A percentile compares a stretch with the other conserved stretches of the same genome.
phyloP scores from a whole-genome alignment of 2,888 invertebrate genomes.

The Candidula unifasciata region DNA sequence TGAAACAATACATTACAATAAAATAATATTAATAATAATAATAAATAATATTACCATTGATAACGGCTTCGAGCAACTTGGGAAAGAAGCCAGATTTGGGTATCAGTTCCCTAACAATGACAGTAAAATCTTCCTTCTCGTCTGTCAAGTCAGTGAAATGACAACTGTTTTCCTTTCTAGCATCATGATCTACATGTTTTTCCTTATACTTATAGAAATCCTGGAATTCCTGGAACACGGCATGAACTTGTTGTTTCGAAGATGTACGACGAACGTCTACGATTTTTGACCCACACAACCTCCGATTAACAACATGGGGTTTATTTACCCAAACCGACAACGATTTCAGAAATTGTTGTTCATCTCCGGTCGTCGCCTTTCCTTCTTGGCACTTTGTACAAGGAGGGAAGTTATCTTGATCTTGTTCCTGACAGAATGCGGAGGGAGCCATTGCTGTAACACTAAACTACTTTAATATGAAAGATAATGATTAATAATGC shows the following conservation, averaged over 20 bases:
- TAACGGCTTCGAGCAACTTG: constrained; percentile 61
- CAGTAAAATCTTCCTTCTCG: constrained; percentile 29
- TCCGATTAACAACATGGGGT: constrained; percentile 70
- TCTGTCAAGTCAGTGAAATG: constrained; percentile 29
- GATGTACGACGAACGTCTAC: background rate
- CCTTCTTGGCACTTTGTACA: constrained; percentile 35
- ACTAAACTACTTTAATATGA: no score
- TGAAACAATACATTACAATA: no score
- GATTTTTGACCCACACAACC: constrained; percentile 66
- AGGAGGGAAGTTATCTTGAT: no score
- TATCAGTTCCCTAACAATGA: constrained; percentile 62
- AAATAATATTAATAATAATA: no score
- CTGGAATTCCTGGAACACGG: background rate
- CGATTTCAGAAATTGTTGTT: constrained; percentile 60
- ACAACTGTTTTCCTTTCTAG: background rate
- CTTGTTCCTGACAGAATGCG: no score
- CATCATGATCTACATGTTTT: background rate
- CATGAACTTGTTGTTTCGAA: background rate
- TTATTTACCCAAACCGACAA: constrained; percentile 70
- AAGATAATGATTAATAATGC: no score
- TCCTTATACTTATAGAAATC: background rate
- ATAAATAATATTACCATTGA: constrained; percentile 61
- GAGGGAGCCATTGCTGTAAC: no score
- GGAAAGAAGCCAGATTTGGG: constrained; percentile 64
- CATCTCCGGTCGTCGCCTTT: constrained; percentile 18